Evolutionary conservation across 2,797 vertebrate genomes (phyloP).

Genomic region (Semaprochilodus insignis): DNA sequence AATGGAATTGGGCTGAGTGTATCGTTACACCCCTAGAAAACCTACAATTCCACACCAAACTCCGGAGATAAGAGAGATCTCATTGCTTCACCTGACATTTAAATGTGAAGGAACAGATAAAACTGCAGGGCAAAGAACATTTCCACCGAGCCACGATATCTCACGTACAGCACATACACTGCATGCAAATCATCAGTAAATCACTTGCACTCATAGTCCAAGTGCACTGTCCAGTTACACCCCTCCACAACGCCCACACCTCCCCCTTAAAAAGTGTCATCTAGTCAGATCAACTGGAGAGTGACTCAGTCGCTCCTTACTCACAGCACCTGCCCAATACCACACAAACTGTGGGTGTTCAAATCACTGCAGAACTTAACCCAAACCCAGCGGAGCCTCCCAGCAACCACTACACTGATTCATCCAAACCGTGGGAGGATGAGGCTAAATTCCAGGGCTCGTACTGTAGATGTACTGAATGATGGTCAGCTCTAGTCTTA

Average conservation of each 20-base stretch:
- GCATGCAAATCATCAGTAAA: background rate
- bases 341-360: background rate
- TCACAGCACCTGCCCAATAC: background rate
- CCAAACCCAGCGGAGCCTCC: background rate
- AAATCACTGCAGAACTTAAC: background rate
- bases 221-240: slow-evolving; percentile 31
- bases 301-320: slow-evolving; percentile 33
- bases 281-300: background rate
- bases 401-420: background rate
- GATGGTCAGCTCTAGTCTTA: background rate
- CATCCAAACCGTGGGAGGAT: background rate
- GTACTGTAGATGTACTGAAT: background rate
- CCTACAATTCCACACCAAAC: too few species aligned
- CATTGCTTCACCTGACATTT: too few species aligned
- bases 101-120: too few species aligned
- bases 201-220: background rate
- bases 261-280: slow-evolving; percentile 31
- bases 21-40: too few species aligned
- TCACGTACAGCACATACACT: background rate
- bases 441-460: background rate
- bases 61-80: too few species aligned
- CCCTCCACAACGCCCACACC: slow-evolving; percentile 22
- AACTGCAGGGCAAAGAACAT: background rate
- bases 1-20: too few species aligned
- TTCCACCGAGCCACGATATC: background rate